These are phyloP conservation scores for Cheilinus undulatus DNA, from an alignment of 2,113 vertebrate genomes.

Conservation along the genomic window DNA sequence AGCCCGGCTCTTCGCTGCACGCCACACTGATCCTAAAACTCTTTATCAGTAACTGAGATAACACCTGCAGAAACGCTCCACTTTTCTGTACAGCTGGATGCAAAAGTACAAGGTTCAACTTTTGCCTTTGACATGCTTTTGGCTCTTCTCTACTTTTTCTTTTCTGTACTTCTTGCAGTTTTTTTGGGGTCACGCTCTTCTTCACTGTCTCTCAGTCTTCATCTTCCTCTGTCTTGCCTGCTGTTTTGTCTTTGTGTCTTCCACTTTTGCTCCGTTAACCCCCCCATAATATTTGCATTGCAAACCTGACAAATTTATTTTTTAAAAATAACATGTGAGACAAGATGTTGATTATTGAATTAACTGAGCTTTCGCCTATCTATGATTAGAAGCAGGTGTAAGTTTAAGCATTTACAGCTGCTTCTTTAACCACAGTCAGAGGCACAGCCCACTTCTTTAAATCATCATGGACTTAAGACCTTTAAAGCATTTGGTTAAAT, in stretches of 20 bases:
- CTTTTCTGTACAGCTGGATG: constrained; percentile 43
- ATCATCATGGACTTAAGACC: too few species aligned
- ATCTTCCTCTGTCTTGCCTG: constrained; percentile 43
- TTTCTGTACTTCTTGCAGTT: constrained; percentile 28
- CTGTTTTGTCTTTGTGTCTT: constrained; percentile 42
- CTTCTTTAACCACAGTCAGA: too few species aligned
- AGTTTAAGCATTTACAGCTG: too few species aligned
- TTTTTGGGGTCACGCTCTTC: constrained; percentile 36
- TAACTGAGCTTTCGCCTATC: too few species aligned
- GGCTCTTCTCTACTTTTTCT: constrained; percentile 9
- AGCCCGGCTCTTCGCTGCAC: constrained; percentile 35
- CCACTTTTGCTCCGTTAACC: too few species aligned
- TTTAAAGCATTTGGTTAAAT: too few species aligned
- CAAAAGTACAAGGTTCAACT: constrained; percentile 47
- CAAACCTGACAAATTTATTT: too few species aligned
- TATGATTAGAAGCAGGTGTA: too few species aligned
- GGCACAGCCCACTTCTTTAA: too few species aligned
- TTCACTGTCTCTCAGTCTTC: constrained; percentile 18
- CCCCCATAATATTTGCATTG: too few species aligned
- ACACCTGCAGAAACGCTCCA: constrained; percentile 64
- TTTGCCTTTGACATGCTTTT: constrained; percentile 41
- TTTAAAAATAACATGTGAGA: too few species aligned
- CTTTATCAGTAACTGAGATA: constrained; percentile 70
- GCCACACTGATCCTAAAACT: constrained; percentile 50
- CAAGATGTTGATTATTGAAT: too few species aligned